These are phyloP conservation scores for Cecropterus lyciades DNA, from an alignment of 1,140 invertebrate genomes.

Conservation along the genomic window DNA sequence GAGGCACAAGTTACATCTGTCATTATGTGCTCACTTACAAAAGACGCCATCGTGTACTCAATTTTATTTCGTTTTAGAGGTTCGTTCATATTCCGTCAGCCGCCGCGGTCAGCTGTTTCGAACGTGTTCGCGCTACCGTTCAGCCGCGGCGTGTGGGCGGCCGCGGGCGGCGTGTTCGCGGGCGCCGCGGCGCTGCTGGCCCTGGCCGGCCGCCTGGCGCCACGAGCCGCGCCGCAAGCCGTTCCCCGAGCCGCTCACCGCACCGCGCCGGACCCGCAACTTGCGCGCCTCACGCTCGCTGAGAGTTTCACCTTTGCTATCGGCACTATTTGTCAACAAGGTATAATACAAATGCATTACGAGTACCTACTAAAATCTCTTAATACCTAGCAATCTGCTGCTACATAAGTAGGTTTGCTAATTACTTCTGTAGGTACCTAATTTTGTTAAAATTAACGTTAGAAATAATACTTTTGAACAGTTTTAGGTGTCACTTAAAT, in stretches of 20 bases:
- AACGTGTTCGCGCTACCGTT: conserved; percentile 89
- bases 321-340: conserved; percentile 87
- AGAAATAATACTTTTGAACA: too few relatives aligned
- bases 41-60: too few relatives aligned
- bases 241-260: conserved; percentile 44
- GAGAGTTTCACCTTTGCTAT: conserved; percentile 82
- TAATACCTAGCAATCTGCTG: too few relatives aligned
- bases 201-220: conserved; percentile 39
- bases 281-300: conserved; percentile 58
- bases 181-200: conserved; percentile 55
- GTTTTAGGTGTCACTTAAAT: too few relatives aligned
- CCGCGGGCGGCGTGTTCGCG: conserved; percentile 60
- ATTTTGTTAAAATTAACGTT: too few relatives aligned
- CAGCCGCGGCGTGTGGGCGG: conserved; percentile 85
- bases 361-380: too few relatives aligned
- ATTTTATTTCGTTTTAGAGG: conserved; percentile 44
- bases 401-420: too few relatives aligned
- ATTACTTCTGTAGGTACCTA: too few relatives aligned
- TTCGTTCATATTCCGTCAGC: conserved; percentile 87
- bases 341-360: too few relatives aligned
- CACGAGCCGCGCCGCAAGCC: conserved; percentile 48
- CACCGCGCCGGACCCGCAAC: conserved; percentile 39
- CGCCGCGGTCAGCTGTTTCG: conserved; percentile 86
- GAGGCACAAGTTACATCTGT: too few relatives aligned
- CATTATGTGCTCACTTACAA: too few relatives aligned